phyloP scores from a whole-genome alignment of 92 coral and sea anemone species.

The Heteractis magnifica region DNA sequence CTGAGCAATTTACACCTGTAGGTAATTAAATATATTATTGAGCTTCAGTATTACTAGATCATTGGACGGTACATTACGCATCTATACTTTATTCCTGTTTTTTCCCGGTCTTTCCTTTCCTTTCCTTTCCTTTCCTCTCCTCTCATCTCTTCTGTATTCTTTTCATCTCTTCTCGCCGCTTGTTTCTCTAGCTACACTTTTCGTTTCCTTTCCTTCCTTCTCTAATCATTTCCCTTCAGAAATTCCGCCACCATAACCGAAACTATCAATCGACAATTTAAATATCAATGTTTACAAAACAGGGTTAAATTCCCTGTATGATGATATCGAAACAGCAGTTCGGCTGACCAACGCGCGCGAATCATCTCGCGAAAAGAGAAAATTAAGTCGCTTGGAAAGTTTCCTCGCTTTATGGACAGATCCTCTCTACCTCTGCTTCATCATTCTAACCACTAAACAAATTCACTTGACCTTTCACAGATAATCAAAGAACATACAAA shows the following conservation, averaged over 20 bases:
- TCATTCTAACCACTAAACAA: neutral
- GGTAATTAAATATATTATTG: no score
- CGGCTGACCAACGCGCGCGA: neutral
- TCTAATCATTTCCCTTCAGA: neutral
- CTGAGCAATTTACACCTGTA: no score
- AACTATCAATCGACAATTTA: neutral
- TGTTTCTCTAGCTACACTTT: neutral
- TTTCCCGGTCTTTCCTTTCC: neutral
- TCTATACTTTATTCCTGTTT: neutral
- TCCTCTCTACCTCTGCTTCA: neutral
- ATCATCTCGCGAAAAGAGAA: neutral
- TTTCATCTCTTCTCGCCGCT: neutral
- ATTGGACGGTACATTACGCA: neutral
- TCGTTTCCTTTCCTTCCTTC: neutral
- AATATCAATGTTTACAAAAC: constrained; percentile 1
- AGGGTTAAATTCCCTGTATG: neutral
- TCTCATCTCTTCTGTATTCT: neutral
- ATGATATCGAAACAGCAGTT: neutral
- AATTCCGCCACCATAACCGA: neutral
- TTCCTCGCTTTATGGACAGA: neutral
- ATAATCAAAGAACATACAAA: neutral
- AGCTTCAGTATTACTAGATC: no score
- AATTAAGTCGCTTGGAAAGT: neutral
- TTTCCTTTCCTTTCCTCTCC: neutral
- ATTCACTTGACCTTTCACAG: neutral